Evolutionary conservation across 92 coral and sea anemone genomes (phyloP).

Genomic region (Epizoanthus stellaris): DNA sequence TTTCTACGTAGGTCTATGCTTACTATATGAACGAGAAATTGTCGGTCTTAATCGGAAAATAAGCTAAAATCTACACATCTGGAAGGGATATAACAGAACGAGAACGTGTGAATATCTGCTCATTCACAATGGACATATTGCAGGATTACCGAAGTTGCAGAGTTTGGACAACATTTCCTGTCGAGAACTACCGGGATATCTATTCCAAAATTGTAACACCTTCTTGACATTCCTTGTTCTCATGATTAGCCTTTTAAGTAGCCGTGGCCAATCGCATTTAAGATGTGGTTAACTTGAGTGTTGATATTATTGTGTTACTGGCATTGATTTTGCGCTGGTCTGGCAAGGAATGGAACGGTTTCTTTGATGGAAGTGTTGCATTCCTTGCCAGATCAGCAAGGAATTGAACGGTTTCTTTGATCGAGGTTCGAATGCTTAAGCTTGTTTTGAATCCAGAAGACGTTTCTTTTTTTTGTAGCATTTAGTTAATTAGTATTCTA

Average conservation of each 20-base stretch:
- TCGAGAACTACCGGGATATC: neutral
- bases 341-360: neutral
- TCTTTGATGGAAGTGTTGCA: no score
- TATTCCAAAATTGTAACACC: no score
- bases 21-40: neutral
- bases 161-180: conserved; percentile 23
- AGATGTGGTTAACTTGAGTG: conserved; percentile 28
- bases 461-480: no score
- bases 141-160: neutral
- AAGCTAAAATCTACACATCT: neutral
- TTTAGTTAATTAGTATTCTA: no score
- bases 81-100: neutral
- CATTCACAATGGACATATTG: no score
- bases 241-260: neutral
- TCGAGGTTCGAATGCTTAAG: no score
- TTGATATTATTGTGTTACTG: neutral
- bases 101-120: neutral
- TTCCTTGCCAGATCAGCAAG: conserved; percentile 10
- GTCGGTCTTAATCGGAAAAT: conserved; percentile 21
- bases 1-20: neutral
- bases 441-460: no score
- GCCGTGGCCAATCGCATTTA: conserved; percentile 2
- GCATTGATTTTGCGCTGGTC: neutral
- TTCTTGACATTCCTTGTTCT: no score
- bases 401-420: neutral